Conservation (phyloP, 2,888 invertebrate genomes). For the Epiperipatus broadwayi region DNA sequence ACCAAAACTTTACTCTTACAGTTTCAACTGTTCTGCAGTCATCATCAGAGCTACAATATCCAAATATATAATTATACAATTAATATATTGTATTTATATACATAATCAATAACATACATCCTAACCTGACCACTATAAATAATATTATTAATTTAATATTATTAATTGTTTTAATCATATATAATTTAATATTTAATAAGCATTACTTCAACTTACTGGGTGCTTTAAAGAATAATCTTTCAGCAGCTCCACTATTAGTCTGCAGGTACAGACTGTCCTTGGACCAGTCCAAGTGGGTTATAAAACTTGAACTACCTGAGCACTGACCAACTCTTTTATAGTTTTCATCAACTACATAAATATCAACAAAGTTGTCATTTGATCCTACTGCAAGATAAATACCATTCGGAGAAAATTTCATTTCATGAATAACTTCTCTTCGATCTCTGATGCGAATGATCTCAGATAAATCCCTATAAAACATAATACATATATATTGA, state of each 20-base stretch:
- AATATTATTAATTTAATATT: too few relatives aligned
- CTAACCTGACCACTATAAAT: too few relatives aligned
- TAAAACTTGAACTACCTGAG: constrained; percentile 29
- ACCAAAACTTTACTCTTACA: too few relatives aligned
- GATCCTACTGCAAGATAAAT: constrained; percentile 30
- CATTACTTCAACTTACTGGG: constrained; percentile 21
- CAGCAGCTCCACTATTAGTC: constrained; percentile 30
- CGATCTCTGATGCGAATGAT: constrained; percentile 26
- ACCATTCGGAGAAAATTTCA: constrained; percentile 31
- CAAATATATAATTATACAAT: too few relatives aligned
- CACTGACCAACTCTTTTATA: constrained; percentile 23
- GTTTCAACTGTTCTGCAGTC: too few relatives aligned
- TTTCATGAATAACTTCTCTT: constrained; percentile 29
- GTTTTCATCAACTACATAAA: constrained; percentile 26
- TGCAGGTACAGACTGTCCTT: constrained; percentile 28
- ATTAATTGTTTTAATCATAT: too few relatives aligned
- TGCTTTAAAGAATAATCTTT: constrained; percentile 27
- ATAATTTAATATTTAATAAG: too few relatives aligned
- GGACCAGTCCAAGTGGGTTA: constrained; percentile 33
- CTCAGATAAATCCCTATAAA: constrained; percentile 27
- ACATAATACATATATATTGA: too few relatives aligned
- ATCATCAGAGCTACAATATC: too few relatives aligned
- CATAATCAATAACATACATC: too few relatives aligned
- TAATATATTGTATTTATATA: too few relatives aligned
- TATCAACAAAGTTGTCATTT: constrained; percentile 31